phyloP scores from a whole-genome alignment of 2,888 invertebrate species.

The Marronus borbonicus region DNA sequence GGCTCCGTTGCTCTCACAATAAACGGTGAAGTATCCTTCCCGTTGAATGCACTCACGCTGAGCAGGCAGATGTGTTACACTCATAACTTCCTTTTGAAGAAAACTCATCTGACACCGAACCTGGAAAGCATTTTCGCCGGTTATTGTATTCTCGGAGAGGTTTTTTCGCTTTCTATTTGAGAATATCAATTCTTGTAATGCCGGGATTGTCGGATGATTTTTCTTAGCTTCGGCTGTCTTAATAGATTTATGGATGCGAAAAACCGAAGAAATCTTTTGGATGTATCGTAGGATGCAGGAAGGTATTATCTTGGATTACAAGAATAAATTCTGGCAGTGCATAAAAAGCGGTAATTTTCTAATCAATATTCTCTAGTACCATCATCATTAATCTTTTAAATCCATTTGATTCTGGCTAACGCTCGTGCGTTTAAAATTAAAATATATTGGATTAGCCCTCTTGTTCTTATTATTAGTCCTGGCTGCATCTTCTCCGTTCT shows the following conservation, averaged over 20 bases:
- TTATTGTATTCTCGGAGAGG: conserved; percentile 54
- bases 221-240: neutral
- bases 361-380: too few species aligned
- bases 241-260: neutral
- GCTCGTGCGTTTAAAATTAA: too few species aligned
- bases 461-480: too few species aligned
- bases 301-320: too few species aligned
- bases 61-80: conserved; percentile 64
- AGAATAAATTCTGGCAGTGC: too few species aligned
- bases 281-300: too few species aligned
- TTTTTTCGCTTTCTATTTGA: conserved; percentile 71
- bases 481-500: too few species aligned
- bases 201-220: neutral
- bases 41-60: conserved; percentile 64
- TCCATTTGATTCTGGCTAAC: too few species aligned
- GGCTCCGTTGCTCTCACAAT: conserved; percentile 58
- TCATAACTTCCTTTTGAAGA: conserved; percentile 65
- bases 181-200: conserved; percentile 59
- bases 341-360: too few species aligned
- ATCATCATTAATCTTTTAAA: too few species aligned
- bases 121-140: conserved; percentile 61
- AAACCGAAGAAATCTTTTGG: neutral
- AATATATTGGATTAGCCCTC: too few species aligned
- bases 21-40: conserved; percentile 63
- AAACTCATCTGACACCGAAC: conserved; percentile 62